Base-by-base conservation (phyloP, 2,113 vertebrate genomes). In the Saguinus midas region DNA sequence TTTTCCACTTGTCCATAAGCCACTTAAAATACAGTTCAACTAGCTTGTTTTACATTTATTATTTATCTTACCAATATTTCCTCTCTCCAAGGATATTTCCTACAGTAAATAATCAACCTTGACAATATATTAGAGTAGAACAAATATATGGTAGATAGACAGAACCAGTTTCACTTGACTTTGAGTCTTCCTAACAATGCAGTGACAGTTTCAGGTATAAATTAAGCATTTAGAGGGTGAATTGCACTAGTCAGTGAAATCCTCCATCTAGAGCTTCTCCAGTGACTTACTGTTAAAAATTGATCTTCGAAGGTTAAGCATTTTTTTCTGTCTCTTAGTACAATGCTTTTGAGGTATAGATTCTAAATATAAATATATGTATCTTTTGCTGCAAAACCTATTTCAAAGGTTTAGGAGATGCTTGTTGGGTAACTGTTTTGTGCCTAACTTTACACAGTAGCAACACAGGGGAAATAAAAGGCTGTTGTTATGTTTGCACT, bases 21-120 rank as follows among this genome's bases (percentile, higher is more conserved):
- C 29, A 79, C 32, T 84, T 87, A 75, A 9, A 27, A 85, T 50
- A 52, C 11, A 40, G 9, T 87, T 72, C 3, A 78, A 61, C 48
- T 40, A n/a, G 52, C 32, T 13, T 68, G 61, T 73, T 64, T 81
- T 70, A 37, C 21, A 90, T 20, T 78, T 45, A 64, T 73, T 25
- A 45, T 37, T 84, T 88, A 78, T 68, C 32, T 72, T 68, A 75
- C 25, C 11, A n/a, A 3, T 88, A 93, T 40, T 81, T 91, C 88
- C 57, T 96, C 37, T 73, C 27, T 93, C 45, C 13, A 72, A 78
- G 3, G 23, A 6, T 48, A 16, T 1, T 81, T 89, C 76, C 70
- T 6, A 66, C 50, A 40, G 88, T 85, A 85, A 68, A 87, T 17
- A 78, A 27, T 88, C 72, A 76, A 9, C 3, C 25, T 50, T 48